These are phyloP conservation scores for Diachrysia chrysitis DNA, from an alignment of 2,888 invertebrate species.

Conservation along the genomic window DNA sequence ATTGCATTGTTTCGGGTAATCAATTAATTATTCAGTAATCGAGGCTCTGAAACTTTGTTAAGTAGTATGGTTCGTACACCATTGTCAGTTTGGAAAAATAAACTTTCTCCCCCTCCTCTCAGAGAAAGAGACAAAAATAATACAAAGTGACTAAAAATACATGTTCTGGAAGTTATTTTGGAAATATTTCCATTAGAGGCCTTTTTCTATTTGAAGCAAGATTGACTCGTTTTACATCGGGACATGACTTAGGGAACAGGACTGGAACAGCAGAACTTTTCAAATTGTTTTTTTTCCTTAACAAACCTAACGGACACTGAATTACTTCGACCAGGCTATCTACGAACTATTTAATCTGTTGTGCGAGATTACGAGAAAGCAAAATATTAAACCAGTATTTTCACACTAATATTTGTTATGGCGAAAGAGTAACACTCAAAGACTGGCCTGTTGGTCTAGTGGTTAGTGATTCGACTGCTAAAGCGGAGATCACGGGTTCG, in stretches of 20 bases:
- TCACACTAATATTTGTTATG: no score
- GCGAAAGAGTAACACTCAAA: no score
- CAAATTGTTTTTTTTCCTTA: background rate
- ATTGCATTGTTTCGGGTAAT: conserved; percentile 40
- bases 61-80: conserved; percentile 17
- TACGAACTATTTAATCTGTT: conserved; percentile 1
- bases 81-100: conserved; percentile 1
- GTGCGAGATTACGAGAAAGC: background rate
- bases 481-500: no score
- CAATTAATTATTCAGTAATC: conserved; percentile 40
- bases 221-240: background rate
- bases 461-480: no score
- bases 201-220: no score
- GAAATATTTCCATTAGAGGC: no score
- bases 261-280: background rate
- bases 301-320: background rate
- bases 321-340: background rate
- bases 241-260: background rate
- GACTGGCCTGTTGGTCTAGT: no score
- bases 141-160: background rate
- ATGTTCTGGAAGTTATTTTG: no score
- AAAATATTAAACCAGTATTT: background rate
- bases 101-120: background rate
- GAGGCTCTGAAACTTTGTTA: conserved; percentile 24
- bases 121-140: background rate